A percentile compares a stretch with the other conserved stretches of the same genome.
Evolutionary conservation across 2,113 vertebrate species (phyloP).

Genomic region (Alosa alosa): DNA sequence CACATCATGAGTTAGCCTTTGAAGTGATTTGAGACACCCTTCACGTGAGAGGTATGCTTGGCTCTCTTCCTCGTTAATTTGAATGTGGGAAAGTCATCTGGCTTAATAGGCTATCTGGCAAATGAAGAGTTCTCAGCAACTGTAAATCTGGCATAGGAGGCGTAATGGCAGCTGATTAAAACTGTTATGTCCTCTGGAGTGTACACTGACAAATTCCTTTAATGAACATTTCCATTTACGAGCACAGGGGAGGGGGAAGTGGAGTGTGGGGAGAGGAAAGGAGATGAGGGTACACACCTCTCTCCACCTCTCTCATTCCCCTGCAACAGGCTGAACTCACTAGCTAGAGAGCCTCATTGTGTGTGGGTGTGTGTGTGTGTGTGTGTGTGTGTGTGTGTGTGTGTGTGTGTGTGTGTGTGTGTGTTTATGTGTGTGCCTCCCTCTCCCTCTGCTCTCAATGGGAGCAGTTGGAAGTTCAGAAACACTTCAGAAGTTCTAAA

Average conservation of each 20-base stretch:
- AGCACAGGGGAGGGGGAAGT: conserved; percentile 56
- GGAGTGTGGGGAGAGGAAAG: conserved; percentile 35
- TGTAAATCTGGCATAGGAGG: conserved; percentile 70
- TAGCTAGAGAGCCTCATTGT: too few relatives aligned
- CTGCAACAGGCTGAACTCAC: not conserved
- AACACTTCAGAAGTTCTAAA: too few relatives aligned
- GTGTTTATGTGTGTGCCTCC: too few relatives aligned
- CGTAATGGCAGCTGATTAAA: conserved; percentile 75
- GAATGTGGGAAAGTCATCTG: conserved; percentile 67
- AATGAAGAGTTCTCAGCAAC: conserved; percentile 65
- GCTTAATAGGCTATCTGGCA: conserved; percentile 75
- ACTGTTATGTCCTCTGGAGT: conserved; percentile 71
- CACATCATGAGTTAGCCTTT: not conserved
- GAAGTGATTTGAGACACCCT: not conserved
- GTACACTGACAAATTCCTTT: conserved; percentile 76
- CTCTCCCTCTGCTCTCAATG: not conserved
- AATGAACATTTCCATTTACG: conserved; percentile 70
- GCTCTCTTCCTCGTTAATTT: conserved; percentile 62
- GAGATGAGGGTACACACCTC: not conserved
- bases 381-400: too few relatives aligned
- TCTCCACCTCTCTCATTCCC: not conserved
- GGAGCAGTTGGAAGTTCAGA: too few relatives aligned
- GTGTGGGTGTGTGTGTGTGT: too few relatives aligned
- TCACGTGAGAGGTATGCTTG: conserved; percentile 47
- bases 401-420: too few relatives aligned